Percentiles rank a stretch among this genome's conserved stretches.
Conservation (phyloP, 2,113 vertebrate genomes). For the Stegostoma tigrinum region DNA sequence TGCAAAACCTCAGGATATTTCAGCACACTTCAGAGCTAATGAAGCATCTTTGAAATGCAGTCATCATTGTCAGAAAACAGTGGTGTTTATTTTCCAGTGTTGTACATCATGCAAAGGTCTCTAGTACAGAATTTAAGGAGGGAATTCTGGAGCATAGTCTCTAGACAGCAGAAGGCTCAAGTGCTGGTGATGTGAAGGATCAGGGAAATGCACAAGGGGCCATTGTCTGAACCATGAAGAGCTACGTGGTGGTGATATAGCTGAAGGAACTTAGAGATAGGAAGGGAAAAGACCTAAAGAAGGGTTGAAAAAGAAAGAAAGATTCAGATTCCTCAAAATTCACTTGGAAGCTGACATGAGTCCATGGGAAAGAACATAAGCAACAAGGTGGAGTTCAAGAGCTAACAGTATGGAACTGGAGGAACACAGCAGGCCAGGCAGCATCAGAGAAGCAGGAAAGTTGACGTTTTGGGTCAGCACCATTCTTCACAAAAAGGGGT, state of each 20-base stretch:
- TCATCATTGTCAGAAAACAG: background rate
- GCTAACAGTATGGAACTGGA: too few relatives aligned
- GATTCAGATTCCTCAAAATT: background rate
- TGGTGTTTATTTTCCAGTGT: background rate
- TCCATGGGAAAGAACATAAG: background rate
- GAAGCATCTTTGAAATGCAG: background rate
- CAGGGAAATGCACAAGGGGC: background rate
- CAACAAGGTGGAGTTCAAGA: background rate
- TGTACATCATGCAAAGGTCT: background rate
- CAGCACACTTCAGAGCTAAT: background rate
- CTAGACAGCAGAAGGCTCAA: background rate
- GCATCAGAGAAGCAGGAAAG: too few relatives aligned
- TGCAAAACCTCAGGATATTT: background rate
- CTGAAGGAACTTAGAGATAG: background rate
- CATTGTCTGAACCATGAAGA: background rate
- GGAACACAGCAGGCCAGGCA: too few relatives aligned
- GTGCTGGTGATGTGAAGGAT: background rate
- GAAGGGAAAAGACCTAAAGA: background rate
- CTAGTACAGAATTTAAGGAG: background rate
- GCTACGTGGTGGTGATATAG: background rate
- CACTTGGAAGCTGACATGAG: background rate
- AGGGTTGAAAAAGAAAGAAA: background rate
- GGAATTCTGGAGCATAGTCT: background rate
- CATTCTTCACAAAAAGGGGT: too few relatives aligned
- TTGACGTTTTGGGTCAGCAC: too few relatives aligned